A percentile compares a stretch with the other conserved stretches of the same genome.
These are phyloP conservation scores for Xestia c-nigrum DNA, from an alignment of 2,888 invertebrate species.

Conservation along the genomic window DNA sequence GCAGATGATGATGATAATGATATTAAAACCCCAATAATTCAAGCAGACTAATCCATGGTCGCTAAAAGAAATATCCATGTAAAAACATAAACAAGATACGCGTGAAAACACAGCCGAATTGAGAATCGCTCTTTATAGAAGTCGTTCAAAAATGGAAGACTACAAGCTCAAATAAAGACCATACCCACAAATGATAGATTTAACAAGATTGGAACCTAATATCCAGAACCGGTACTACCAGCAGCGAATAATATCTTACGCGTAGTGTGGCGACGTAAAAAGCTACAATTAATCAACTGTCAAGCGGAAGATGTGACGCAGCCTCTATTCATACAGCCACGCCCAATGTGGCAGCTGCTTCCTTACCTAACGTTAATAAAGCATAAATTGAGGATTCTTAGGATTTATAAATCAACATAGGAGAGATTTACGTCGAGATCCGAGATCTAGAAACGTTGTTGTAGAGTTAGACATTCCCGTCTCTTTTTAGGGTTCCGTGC, in stretches of 20 bases:
- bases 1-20: too few relatives aligned
- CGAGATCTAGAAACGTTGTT: neutral
- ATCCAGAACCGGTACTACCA: neutral
- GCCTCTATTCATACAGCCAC: slow-evolving; percentile 40
- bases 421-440: neutral
- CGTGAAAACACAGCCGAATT: too few relatives aligned
- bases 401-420: neutral
- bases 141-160: neutral
- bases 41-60: neutral
- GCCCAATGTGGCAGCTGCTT: slow-evolving; percentile 43
- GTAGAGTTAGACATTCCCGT: neutral
- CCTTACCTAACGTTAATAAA: slow-evolving; percentile 10
- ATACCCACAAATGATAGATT: neutral
- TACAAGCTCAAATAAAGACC: neutral
- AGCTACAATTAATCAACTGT: slow-evolving; percentile 42
- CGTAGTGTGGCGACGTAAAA: slow-evolving; percentile 20
- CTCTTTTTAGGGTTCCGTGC: too few relatives aligned
- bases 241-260: slow-evolving; percentile 17
- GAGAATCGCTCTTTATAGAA: too few relatives aligned
- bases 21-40: too few relatives aligned
- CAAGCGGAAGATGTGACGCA: slow-evolving; percentile 17
- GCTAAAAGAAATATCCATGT: neutral
- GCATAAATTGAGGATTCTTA: slow-evolving; percentile 11
- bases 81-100: neutral
- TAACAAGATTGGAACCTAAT: slow-evolving; percentile 10